Evolutionary conservation across 2,888 invertebrate genomes (phyloP), one percentile per base, ranked within the genome.

Genomic region (Noctua pronuba): DNA sequence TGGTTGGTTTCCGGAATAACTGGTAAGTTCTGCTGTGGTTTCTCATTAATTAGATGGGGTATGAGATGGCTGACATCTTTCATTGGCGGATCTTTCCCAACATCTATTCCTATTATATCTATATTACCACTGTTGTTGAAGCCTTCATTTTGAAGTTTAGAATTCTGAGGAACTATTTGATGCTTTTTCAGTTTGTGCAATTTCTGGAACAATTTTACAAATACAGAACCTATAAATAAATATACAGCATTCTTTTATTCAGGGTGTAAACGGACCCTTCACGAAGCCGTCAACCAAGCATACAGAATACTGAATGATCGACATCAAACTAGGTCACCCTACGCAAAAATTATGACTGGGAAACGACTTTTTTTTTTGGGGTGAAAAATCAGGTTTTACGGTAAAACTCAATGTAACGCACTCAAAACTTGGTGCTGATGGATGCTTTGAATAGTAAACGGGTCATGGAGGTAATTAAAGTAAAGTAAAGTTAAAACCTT

Each of bases 171-270:
- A 1, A 85, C 69, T 13, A 94, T 87, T 85, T 94, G 93, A 83
- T 96, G 96, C 73, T 96, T 96, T 82, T 94, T 95, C 62, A 92
- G 65, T 88, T 94, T 95, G 85, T 96, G 96, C 55, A 93, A 73
- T 93, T 94, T 96, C 96, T 96, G 94, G 58, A 95, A 95, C 7
- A 58, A 49, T 13, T 21, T 58, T 0, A 31, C 2, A 55, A 46
- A 60, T 44, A 24, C 16, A 16, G n/a, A n/a, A 55, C 49, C 0
- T 38, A 24, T 24, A 41, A 38, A 24, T 74, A 24, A 52, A 24
- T 24, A 49, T 49, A 24, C 2, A 24, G 49, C 28, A 62, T n/a
- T 65, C 7, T n/a, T 8, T 24, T 7, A n/a, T n/a, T n/a, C n/a
- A n/a, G n/a, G n/a, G n/a, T n/a, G n/a, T n/a, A n/a, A n/a, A n/a